phyloP scores from a whole-genome alignment of 1,140 invertebrate genomes.

The Arion vulgaris region DNA sequence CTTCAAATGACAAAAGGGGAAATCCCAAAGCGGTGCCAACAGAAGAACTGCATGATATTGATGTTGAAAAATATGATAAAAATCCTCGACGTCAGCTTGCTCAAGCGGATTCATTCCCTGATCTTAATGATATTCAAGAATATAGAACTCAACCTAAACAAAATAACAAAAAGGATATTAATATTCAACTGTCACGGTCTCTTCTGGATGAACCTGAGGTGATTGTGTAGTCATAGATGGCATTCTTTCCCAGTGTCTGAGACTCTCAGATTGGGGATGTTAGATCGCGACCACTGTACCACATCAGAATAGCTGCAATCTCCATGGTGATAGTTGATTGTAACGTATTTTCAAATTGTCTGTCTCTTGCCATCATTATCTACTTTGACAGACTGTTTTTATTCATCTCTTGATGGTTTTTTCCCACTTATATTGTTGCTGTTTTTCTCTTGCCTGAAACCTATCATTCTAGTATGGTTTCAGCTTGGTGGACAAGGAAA shows the following conservation, averaged over 20 bases:
- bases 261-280: too few species aligned
- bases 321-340: too few species aligned
- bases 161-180: slow-evolving; percentile 55
- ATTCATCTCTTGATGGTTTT: too few species aligned
- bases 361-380: too few species aligned
- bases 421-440: too few species aligned
- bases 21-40: slow-evolving; percentile 44
- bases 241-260: background rate
- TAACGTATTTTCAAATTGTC: too few species aligned
- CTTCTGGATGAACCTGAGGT: slow-evolving; percentile 50
- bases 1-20: slow-evolving; percentile 49
- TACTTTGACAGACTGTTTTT: too few species aligned
- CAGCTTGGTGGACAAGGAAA: too few species aligned
- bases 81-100: slow-evolving; percentile 44
- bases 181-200: slow-evolving; percentile 54
- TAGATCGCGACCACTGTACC: too few species aligned
- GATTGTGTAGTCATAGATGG: slow-evolving; percentile 42
- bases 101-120: slow-evolving; percentile 42
- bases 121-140: slow-evolving; percentile 50
- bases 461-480: too few species aligned
- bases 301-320: too few species aligned
- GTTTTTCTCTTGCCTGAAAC: too few species aligned
- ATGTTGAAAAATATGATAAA: slow-evolving; percentile 62
- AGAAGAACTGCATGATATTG: slow-evolving; percentile 60
- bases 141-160: slow-evolving; percentile 46